Evolutionary conservation across 2,797 vertebrate genomes (phyloP).

Genomic region (Oceanodroma leucorhoa): DNA sequence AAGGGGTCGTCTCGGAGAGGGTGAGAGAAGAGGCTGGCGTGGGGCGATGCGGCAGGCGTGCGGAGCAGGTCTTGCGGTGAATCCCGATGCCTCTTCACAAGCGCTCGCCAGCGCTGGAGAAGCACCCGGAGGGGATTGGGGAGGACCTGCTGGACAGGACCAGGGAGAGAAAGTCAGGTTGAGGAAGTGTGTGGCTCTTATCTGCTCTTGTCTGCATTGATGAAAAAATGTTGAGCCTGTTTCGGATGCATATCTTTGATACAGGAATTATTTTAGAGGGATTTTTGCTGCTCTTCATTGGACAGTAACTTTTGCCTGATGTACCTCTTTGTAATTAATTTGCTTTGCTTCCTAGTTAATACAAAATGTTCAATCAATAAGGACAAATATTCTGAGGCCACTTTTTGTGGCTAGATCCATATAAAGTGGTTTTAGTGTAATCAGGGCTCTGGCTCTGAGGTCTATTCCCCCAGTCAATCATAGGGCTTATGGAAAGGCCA

Average conservation of each 20-base stretch:
- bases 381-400: neutral
- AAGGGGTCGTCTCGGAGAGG: neutral
- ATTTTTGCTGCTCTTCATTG: neutral
- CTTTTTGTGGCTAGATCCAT: neutral
- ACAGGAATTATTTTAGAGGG: neutral
- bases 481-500: neutral
- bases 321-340: neutral
- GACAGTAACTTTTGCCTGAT: neutral
- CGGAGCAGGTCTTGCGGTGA: neutral
- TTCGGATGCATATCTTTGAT: neutral
- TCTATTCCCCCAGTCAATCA: neutral
- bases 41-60: accelerated
- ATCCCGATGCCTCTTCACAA: neutral
- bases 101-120: accelerated
- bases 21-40: accelerated
- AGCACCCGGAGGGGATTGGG: neutral
- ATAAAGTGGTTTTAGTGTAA: neutral
- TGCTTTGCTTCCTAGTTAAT: neutral
- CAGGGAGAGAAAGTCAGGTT: neutral
- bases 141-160: neutral
- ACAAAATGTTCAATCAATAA: neutral
- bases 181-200: neutral
- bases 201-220: neutral
- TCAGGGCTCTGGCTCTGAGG: neutral
- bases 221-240: neutral